phyloP scores from a whole-genome alignment of 2,797 vertebrate species.

The Simalia tracyae region DNA sequence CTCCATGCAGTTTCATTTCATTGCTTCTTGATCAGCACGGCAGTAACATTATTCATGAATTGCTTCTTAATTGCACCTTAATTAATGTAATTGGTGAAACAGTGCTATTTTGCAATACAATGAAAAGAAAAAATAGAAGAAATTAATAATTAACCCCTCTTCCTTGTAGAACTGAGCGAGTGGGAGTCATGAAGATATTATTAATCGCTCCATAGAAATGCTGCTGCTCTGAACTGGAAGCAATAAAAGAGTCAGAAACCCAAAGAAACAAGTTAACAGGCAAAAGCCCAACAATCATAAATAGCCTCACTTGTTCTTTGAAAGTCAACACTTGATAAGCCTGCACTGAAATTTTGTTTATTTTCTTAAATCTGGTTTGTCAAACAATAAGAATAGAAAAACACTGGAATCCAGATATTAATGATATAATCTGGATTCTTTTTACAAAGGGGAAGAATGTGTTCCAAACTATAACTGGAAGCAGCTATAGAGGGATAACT shows the following conservation, averaged over 20 bases:
- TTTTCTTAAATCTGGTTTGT: not conserved
- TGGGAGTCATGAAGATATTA: not conserved
- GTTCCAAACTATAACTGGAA: not conserved
- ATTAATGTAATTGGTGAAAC: constrained; percentile 6
- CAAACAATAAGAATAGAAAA: not conserved
- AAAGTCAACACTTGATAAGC: not conserved
- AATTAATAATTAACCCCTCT: not conserved
- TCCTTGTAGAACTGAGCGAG: not conserved
- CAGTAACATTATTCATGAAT: not conserved
- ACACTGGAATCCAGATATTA: not conserved
- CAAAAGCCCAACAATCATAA: not conserved
- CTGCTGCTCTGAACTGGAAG: not conserved
- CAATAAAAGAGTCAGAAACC: not conserved
- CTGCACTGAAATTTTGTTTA: not conserved
- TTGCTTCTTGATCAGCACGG: constrained; percentile 1
- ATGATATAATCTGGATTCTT: not conserved
- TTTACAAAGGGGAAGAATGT: not conserved
- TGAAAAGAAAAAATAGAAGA: not conserved
- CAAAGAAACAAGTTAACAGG: not conserved
- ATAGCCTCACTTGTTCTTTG: not conserved
- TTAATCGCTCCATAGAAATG: not conserved
- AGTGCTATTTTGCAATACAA: constrained; percentile 4
- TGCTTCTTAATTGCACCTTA: not conserved
- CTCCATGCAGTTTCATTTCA: not conserved
- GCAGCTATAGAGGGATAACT: not conserved